phyloP scores from a whole-genome alignment of 2,113 vertebrate species.

The Megaptera novaeangliae region DNA sequence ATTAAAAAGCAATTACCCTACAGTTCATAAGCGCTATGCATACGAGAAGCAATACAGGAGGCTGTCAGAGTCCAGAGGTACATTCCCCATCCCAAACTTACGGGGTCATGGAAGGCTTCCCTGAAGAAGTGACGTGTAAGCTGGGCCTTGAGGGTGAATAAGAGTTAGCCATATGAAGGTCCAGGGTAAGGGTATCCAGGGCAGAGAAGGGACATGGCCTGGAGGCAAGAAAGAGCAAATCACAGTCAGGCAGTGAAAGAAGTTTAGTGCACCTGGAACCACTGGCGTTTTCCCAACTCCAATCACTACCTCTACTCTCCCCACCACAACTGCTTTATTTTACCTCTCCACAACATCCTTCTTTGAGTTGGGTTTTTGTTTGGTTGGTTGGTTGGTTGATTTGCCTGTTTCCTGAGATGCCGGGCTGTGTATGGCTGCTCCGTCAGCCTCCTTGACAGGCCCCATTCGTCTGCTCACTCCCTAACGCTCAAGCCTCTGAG shows the following conservation, averaged over 20 bases:
- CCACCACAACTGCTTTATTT: not conserved
- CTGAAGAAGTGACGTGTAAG: not conserved
- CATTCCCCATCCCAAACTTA: not conserved
- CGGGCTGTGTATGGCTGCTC: not conserved
- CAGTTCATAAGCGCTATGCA: not conserved
- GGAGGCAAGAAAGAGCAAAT: not conserved
- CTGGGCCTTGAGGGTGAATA: not conserved
- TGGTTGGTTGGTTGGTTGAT: not conserved
- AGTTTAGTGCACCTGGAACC: not conserved
- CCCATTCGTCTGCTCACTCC: not conserved
- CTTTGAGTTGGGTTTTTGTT: not conserved
- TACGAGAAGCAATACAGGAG: not conserved
- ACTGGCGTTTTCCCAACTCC: not conserved
- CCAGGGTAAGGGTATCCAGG: not conserved
- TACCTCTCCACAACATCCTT: not conserved
- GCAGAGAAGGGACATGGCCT: not conserved
- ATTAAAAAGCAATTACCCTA: not conserved
- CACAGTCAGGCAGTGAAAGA: not conserved
- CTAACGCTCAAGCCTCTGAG: too few relatives aligned
- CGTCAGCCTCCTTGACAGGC: not conserved
- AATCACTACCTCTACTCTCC: not conserved
- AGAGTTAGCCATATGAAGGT: not conserved
- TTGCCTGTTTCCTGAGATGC: not conserved
- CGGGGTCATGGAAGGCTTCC: not conserved
- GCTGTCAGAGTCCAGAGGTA: not conserved